These are phyloP conservation scores for Tyto alba DNA, from an alignment of 2,113 vertebrate genomes.

Conservation along the genomic window DNA sequence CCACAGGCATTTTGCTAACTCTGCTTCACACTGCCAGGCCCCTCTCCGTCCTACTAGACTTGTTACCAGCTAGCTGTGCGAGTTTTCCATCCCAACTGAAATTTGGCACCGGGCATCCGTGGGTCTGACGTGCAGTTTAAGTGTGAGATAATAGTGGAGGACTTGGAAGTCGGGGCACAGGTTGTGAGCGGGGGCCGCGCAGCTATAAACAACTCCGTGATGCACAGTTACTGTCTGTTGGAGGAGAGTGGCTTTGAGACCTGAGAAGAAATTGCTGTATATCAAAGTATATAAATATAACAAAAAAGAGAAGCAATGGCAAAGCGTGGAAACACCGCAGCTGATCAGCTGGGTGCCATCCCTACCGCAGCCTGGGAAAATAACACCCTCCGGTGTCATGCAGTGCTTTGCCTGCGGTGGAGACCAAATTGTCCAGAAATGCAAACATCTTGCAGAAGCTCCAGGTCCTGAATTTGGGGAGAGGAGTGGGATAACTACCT, in stretches of 20 bases:
- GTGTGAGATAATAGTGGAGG: background rate
- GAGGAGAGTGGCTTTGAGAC: background rate
- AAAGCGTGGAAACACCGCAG: background rate
- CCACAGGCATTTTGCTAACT: background rate
- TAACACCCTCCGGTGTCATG: rapidly evolving
- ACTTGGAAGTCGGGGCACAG: background rate
- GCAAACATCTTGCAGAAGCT: background rate
- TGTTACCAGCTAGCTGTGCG: background rate
- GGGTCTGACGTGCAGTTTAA: rapidly evolving
- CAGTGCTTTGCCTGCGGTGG: background rate
- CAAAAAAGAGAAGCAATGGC: background rate
- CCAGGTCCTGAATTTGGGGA: background rate
- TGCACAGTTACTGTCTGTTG: background rate
- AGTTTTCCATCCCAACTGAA: background rate
- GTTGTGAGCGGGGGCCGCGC: background rate
- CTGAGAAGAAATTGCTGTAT: background rate
- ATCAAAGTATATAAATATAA: background rate
- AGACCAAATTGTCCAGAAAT: background rate
- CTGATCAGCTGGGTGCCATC: background rate
- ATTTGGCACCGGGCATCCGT: background rate
- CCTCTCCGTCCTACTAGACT: background rate
- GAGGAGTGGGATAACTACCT: background rate
- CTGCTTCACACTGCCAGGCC: background rate
- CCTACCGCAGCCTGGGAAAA: background rate
- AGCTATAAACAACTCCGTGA: background rate